Evolutionary conservation across 37 sponge, comb jelly and placozoan species (phyloP), one percentile per base, ranked within the genome.

Genomic region (Beroe forskalii): DNA sequence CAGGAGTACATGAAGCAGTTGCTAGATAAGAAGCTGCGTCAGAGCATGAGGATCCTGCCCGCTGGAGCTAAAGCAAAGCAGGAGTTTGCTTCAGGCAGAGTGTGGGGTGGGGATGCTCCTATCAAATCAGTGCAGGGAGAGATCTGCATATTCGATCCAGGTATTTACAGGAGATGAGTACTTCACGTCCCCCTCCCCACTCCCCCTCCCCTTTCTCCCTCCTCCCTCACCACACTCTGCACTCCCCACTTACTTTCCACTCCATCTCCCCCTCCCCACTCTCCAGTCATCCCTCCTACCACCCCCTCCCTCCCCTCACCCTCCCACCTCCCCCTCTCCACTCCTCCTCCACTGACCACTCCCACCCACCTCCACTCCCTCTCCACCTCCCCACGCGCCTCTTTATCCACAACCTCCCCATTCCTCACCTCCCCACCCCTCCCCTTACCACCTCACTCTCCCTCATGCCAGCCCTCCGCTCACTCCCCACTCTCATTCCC

Each of bases 1-100:
- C 86, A 80, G 86, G 86, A 80, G 86, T 80, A 80, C 30, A 6
- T 80, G 86, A 80, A 80, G 60, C 86, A 80, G 60, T 22, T 37
- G 55, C 86, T 80, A 4, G 60, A 80, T 37, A 80, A 80, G 86
- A 80, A 80, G 60, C 12, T 80, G 3, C n/a, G 48, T 1, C 12
- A 20, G 27, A 80, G 86, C 35, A 80, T 80, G 86, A 40, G 86
- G 28, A 80, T 80, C 27, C 24, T 41, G 48, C 60, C 86, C 2
- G 72, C 72, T 2, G 72, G 72, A 32, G 12, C 72, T 8, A 69
- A 69, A 17, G 14, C 32, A 20, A 69, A 69, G 32, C 86, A 80
- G 40, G 86, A 80, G 86, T 80, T n/a, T 41, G n/a, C 86, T 1
- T 80, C 86, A 0, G 86, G 86, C 3, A 43, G 86, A 1, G 35